Base-by-base conservation (phyloP, 2,797 vertebrate genomes). In the Clangula hyemalis region DNA sequence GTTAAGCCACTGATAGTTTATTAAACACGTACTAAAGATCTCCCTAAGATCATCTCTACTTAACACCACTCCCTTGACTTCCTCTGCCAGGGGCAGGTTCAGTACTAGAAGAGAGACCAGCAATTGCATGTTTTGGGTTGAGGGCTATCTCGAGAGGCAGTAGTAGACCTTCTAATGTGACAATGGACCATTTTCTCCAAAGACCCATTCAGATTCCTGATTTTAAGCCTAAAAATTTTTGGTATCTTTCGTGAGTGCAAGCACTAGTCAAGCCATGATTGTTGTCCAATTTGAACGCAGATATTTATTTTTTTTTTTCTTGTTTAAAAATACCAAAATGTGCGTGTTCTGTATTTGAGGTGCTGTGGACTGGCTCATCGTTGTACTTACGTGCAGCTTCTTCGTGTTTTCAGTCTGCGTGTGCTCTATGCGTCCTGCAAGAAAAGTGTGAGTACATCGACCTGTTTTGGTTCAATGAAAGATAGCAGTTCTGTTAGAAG, bases 401-500 rank as follows among this genome's bases (percentile, higher is more conserved):
- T 22, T 94, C 22, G 24, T 93, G 65, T 6, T 98, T 90, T 53
- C 74, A 5, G 76, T 92, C 91, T 98, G 97, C 13, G 4, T 98
- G 60, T 98, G 94, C 43, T 98, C 98, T 10, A 24, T 88, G 36
- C 94, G 97, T 45, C 93, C 93, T 1, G 86, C 97, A 6, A 98
- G 97, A 69, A 98, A 95, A 97, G 98, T 53, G 99, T 99, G 96
- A 98, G 97, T 97, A 57, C 28, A 22, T 34, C n/a, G n/a, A n/a
- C n/a, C n/a, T n/a, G n/a, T n/a, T n/a, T n/a, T n/a, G n/a, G n/a
- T n/a, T n/a, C 64, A 10, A 0, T 0, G 10, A 15, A 65, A 5
- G 18, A 2, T 0, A 3, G 65, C 28, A 3, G 2, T 20, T 15
- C 5, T 45, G 1, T 4, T 5, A 22, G 86, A 11, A 64, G 57